Percentiles rank a stretch among this genome's conserved stretches.
Conservation (phyloP, 2,113 vertebrate genomes). For the Myiagra hebetior region DNA sequence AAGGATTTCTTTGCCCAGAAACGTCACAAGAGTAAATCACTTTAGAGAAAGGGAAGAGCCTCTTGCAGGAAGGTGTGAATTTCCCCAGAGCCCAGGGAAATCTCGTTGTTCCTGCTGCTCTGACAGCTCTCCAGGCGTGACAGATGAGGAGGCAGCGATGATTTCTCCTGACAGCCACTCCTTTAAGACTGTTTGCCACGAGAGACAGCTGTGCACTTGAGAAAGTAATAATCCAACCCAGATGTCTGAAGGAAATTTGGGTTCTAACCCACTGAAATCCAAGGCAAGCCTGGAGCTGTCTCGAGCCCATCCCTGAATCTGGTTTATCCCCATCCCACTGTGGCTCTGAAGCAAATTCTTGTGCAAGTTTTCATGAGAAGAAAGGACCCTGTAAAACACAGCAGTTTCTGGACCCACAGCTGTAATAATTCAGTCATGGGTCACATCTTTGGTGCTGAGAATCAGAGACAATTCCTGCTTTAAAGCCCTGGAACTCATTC, state of each 20-base stretch:
- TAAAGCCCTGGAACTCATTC: not conserved
- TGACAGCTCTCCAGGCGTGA: not conserved
- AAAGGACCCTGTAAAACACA: not conserved
- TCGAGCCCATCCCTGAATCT: not conserved
- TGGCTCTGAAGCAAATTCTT: not conserved
- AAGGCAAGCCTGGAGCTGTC: not conserved
- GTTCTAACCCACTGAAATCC: not conserved
- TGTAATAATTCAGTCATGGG: accelerated
- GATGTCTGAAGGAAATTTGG: not conserved
- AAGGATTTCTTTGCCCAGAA: not conserved
- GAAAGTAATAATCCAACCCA: not conserved
- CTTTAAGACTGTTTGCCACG: not conserved
- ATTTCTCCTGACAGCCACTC: not conserved
- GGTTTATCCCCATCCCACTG: not conserved
- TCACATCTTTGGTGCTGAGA: not conserved
- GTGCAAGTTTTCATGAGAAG: not conserved
- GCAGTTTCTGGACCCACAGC: not conserved
- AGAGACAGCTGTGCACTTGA: not conserved
- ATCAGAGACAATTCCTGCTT: not conserved
- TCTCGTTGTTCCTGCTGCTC: not conserved
- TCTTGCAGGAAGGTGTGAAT: not conserved
- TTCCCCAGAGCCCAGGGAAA: not conserved
- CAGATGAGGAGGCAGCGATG: not conserved
- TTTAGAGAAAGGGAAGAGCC: not conserved
- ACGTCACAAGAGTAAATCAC: not conserved